These are phyloP conservation scores for Pollenia griseotomentosa DNA, from an alignment of 2,888 invertebrate species.

Conservation along the genomic window DNA sequence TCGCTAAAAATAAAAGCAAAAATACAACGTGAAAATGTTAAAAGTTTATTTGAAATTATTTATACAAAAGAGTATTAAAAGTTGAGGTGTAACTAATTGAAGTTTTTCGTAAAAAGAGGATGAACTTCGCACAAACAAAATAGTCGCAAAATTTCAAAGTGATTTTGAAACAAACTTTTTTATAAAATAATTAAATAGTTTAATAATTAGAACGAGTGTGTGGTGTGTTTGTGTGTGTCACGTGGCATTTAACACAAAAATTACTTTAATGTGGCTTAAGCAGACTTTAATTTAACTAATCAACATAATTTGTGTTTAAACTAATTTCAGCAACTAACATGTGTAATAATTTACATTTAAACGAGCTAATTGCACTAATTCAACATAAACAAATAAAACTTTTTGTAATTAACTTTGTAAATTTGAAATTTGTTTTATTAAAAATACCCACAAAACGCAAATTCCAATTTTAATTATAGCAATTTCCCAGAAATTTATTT, in stretches of 20 bases:
- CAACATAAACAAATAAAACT: background rate
- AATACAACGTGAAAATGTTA: background rate
- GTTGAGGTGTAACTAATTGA: conserved; percentile 16
- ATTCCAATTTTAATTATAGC: background rate
- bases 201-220: conserved; percentile 3
- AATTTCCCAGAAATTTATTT: background rate
- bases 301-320: background rate
- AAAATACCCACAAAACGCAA: too few relatives aligned
- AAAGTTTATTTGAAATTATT: conserved; percentile 16
- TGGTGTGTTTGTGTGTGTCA: background rate
- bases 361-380: background rate
- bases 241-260: background rate
- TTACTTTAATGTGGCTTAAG: conserved; percentile 19
- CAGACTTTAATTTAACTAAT: conserved; percentile 26
- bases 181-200: conserved; percentile 22
- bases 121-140: background rate
- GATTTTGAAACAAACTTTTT: conserved; percentile 7
- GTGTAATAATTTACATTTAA: background rate
- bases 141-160: too few relatives aligned
- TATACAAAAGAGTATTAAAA: conserved; percentile 20
- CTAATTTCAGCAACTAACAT: background rate
- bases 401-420: conserved; percentile 3
- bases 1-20: background rate
- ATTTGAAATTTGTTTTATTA: background rate
- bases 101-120: conserved; percentile 8